These are phyloP conservation scores for Spinibarbus caldwelli DNA, from an alignment of 2,797 vertebrate genomes.

Conservation along the genomic window DNA sequence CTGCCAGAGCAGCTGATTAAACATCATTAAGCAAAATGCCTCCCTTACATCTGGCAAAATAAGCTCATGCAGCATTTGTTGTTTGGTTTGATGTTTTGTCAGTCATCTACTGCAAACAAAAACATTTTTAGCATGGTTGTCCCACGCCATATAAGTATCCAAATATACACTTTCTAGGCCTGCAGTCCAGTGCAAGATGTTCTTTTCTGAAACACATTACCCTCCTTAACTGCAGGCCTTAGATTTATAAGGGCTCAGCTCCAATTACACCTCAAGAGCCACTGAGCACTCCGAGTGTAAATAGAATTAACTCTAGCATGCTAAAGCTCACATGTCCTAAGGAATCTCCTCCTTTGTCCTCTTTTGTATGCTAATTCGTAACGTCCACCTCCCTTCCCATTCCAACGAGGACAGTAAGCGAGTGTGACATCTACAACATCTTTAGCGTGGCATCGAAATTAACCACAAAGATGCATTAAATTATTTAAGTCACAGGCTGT, in stretches of 20 bases:
- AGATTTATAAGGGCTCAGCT: conserved; percentile 66
- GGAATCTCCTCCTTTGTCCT: conserved; percentile 75
- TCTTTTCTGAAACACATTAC: not conserved
- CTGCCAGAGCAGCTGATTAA: not conserved
- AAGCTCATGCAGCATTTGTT: not conserved
- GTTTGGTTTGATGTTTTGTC: not conserved
- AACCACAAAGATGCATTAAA: conserved; percentile 72
- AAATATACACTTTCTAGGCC: not conserved
- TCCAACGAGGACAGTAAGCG: conserved; percentile 68
- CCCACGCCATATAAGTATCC: not conserved
- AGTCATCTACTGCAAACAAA: not conserved
- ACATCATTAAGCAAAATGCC: not conserved
- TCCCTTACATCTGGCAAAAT: not conserved
- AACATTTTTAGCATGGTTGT: not conserved
- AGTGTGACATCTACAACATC: conserved; percentile 69
- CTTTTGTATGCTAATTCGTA: conserved; percentile 73
- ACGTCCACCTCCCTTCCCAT: conserved; percentile 68
- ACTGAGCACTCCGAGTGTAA: conserved; percentile 72
- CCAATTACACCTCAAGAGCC: conserved; percentile 68
- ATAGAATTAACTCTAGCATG: conserved; percentile 79
- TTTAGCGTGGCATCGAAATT: conserved; percentile 68
- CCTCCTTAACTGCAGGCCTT: conserved; percentile 42
- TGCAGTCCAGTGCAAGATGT: not conserved
- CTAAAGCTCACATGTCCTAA: conserved; percentile 73
- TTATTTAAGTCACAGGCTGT: conserved; percentile 75